A percentile compares a stretch with the other conserved stretches of the same genome.
These are phyloP conservation scores for Wiebesia pumilae DNA, from an alignment of 1,140 invertebrate species.

Conservation along the genomic window DNA sequence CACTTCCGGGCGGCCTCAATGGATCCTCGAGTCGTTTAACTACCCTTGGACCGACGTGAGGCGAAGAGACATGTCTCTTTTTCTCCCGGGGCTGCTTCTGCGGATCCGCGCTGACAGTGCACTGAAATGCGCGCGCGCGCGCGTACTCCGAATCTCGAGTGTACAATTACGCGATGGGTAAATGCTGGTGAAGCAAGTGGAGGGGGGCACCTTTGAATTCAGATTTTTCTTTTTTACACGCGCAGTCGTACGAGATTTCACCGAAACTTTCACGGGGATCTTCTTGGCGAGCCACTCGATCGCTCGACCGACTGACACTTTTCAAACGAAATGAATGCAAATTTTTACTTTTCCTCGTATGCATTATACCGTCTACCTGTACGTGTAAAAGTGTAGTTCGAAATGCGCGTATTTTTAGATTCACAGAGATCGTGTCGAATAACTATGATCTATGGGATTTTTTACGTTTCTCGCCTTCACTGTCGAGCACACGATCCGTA, in stretches of 20 bases:
- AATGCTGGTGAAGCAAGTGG: conserved; percentile 11
- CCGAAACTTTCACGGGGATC: neutral
- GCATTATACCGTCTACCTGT: too few species aligned
- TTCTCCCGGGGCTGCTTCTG: neutral
- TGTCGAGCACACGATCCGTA: too few species aligned
- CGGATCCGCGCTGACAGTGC: neutral
- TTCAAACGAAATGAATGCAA: neutral
- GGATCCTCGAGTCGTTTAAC: conserved; percentile 55
- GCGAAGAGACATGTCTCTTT: conserved; percentile 59
- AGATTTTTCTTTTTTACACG: conserved; percentile 21
- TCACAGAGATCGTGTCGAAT: neutral
- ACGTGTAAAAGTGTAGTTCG: too few species aligned
- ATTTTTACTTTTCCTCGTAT: neutral
- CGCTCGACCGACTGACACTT: neutral
- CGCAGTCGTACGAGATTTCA: neutral
- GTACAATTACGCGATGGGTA: conserved; percentile 49
- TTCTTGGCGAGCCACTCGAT: neutral
- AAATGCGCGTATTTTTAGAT: neutral
- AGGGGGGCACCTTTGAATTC: neutral
- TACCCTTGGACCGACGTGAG: conserved; percentile 59
- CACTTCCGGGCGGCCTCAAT: conserved; percentile 68
- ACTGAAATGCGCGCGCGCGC: neutral
- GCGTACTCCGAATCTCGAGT: conserved; percentile 43
- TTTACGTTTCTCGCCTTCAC: neutral
- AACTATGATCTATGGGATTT: neutral